phyloP scores from a whole-genome alignment of 2,113 vertebrate genomes.

The Zosterops hypoxanthus region DNA sequence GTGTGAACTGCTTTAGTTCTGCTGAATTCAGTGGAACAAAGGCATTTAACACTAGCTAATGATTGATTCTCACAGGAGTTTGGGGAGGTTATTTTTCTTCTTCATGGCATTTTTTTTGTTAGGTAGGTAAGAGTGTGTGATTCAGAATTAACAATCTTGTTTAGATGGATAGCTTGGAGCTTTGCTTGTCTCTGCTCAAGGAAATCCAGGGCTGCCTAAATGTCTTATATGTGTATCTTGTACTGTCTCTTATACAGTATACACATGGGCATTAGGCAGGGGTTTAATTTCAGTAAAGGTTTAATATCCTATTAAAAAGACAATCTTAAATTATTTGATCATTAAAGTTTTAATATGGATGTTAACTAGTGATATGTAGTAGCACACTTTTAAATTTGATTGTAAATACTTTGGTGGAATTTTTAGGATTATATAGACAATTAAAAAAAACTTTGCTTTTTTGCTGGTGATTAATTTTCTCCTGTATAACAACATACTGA shows the following conservation, averaged over 20 bases:
- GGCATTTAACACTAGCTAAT: not conserved
- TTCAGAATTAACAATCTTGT: not conserved
- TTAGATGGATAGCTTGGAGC: not conserved
- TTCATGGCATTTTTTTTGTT: not conserved
- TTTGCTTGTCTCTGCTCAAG: not conserved
- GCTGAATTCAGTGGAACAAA: not conserved
- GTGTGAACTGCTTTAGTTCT: not conserved
- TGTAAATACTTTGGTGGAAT: not conserved
- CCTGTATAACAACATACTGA: not conserved
- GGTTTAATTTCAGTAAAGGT: not conserved
- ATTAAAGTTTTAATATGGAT: not conserved
- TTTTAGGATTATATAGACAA: not conserved
- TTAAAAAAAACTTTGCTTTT: not conserved
- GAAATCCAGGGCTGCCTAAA: not conserved
- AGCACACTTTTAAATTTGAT: not conserved
- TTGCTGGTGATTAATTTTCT: not conserved
- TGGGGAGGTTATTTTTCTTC: not conserved
- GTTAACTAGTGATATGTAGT: not conserved
- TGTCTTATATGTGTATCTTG: not conserved
- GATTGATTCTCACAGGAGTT: not conserved
- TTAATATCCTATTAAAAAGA: not conserved
- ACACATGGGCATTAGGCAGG: not conserved
- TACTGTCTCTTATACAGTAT: not conserved
- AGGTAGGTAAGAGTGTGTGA: not conserved
- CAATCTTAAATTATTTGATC: not conserved